phyloP scores from a whole-genome alignment of 1,140 invertebrate species.

The Venustaconcha ellipsiformis region DNA sequence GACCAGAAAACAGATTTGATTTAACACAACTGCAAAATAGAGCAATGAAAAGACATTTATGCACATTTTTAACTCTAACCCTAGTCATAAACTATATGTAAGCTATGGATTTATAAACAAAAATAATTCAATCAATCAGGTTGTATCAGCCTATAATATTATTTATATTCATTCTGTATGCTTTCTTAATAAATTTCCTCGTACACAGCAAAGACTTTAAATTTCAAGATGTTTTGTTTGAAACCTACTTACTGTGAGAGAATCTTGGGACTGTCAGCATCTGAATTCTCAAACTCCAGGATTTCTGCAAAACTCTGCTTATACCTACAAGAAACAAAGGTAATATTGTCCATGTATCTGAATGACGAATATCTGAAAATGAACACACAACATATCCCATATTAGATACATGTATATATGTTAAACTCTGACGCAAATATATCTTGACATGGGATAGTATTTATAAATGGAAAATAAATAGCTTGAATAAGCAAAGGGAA shows the following conservation, averaged over 20 bases:
- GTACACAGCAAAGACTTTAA: no score
- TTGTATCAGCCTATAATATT: neutral
- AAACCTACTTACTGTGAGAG: slow-evolving; percentile 75
- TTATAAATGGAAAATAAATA: no score
- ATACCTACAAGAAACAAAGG: slow-evolving; percentile 77
- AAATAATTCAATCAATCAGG: neutral
- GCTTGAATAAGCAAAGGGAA: no score
- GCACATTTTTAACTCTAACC: neutral
- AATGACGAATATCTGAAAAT: no score
- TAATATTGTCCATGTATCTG: no score
- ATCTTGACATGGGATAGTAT: no score
- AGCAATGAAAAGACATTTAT: neutral
- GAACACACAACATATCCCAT: no score
- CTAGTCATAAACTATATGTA: neutral
- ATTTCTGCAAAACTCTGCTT: slow-evolving; percentile 93
- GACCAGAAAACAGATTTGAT: no score
- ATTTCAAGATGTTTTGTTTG: neutral
- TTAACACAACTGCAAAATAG: no score
- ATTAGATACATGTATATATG: no score
- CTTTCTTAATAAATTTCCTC: no score
- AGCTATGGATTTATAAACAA: neutral
- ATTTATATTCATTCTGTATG: neutral
- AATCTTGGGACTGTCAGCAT: slow-evolving; percentile 75
- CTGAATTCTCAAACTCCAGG: slow-evolving; percentile 88
- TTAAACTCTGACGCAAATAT: no score